These are phyloP conservation scores for Hycleus phaleratus DNA, from an alignment of 1,140 invertebrate genomes.

Conservation along the genomic window DNA sequence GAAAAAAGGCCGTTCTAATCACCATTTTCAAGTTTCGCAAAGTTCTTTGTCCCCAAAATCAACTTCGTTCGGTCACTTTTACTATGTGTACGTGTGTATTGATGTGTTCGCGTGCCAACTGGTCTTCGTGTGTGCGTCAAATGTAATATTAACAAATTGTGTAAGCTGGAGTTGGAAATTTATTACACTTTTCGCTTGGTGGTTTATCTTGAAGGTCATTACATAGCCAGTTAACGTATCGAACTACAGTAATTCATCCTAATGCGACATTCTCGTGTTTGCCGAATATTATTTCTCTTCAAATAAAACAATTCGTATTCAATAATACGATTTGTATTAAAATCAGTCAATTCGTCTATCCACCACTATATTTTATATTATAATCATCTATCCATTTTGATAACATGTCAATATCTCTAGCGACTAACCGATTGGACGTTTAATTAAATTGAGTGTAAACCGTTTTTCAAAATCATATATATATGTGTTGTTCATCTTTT, in stretches of 20 bases:
- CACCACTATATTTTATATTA: neutral
- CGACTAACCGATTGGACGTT: too few species aligned
- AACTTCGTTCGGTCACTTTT: too few species aligned
- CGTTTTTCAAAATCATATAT: too few species aligned
- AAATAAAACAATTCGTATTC: slow-evolving; percentile 1
- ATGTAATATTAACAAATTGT: slow-evolving; percentile 21
- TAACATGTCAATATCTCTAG: too few species aligned
- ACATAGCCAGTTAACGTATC: slow-evolving; percentile 18
- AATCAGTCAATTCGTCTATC: neutral
- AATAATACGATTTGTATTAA: neutral
- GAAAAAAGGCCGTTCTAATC: too few species aligned
- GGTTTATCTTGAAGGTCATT: slow-evolving; percentile 19
- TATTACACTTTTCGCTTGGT: slow-evolving; percentile 16
- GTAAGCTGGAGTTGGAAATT: slow-evolving; percentile 17
- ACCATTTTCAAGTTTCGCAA: too few species aligned
- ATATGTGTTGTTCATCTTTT: too few species aligned
- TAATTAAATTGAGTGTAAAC: too few species aligned
- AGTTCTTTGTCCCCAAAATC: too few species aligned
- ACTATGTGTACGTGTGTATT: neutral
- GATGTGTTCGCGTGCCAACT: slow-evolving; percentile 1
- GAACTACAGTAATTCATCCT: slow-evolving; percentile 15
- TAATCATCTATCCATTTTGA: too few species aligned
- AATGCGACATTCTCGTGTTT: slow-evolving; percentile 26
- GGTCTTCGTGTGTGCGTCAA: slow-evolving; percentile 16
- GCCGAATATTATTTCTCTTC: slow-evolving; percentile 12